Evolutionary conservation across 37 sponge, comb jelly and placozoan genomes (phyloP).

Genomic region (Geodia barretti): DNA sequence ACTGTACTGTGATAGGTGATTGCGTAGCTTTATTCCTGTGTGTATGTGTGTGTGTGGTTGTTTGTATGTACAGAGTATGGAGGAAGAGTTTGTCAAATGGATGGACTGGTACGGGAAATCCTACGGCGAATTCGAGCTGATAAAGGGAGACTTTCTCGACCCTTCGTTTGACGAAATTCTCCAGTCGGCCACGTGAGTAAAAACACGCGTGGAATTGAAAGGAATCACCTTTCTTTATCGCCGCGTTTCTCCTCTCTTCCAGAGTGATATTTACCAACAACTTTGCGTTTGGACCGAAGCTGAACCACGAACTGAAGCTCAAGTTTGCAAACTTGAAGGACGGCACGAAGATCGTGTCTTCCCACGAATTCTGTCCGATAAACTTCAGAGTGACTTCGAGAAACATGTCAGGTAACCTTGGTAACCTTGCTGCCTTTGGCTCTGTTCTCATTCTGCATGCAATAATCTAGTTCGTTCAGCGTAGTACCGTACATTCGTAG

Average conservation of each 20-base stretch:
- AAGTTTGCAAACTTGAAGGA: constrained; percentile 77
- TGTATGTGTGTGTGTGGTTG: constrained; percentile 18
- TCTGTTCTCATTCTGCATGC: no score
- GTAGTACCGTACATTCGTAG: no score
- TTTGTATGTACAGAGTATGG: constrained; percentile 72
- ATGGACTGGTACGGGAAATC: constrained; percentile 98
- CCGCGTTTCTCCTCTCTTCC: not conserved
- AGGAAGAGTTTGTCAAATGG: constrained; percentile 89
- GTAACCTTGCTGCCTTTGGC: no score
- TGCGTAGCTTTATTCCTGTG: constrained; percentile 16
- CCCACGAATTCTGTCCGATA: constrained; percentile 91
- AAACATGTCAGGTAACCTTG: constrained; percentile 91
- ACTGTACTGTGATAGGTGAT: no score
- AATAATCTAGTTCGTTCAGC: no score
- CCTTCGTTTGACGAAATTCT: constrained; percentile 57
- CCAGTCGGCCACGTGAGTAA: constrained; percentile 80
- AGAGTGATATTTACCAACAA: constrained; percentile 97
- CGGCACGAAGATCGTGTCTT: constrained; percentile 89
- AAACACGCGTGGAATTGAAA: not conserved
- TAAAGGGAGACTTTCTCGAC: constrained; percentile 90
- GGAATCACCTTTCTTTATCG: no score
- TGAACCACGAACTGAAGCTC: constrained; percentile 91
- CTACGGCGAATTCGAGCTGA: constrained; percentile 87
- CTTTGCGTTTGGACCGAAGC: constrained; percentile 95
- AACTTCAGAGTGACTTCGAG: constrained; percentile 94